Conservation (phyloP, 2,113 vertebrate species). For the Corydoras maculifer region DNA sequence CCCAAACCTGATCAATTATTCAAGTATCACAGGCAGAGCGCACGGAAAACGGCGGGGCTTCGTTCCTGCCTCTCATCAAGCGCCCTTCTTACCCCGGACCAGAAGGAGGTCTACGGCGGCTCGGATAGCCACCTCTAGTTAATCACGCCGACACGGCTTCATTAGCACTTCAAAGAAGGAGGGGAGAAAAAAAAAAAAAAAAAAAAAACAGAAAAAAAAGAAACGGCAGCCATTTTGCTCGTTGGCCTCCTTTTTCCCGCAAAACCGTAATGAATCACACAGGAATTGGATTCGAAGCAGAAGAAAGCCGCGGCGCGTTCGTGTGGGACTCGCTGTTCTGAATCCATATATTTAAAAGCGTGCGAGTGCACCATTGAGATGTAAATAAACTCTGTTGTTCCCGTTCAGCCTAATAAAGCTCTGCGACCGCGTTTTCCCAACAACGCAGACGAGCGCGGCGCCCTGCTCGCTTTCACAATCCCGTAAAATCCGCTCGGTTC, state of each 20-base stretch:
- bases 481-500: no score
- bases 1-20: slow-evolving; percentile 53
- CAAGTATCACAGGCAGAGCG: slow-evolving; percentile 17
- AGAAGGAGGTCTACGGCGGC: background rate
- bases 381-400: slow-evolving; percentile 5
- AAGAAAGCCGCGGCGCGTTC: slow-evolving; percentile 6
- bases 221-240: slow-evolving; percentile 39
- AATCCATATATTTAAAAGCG: slow-evolving; percentile 35
- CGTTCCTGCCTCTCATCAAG: background rate
- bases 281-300: slow-evolving; percentile 34
- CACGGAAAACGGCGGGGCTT: background rate
- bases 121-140: slow-evolving; percentile 39
- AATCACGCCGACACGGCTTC: slow-evolving; percentile 30
- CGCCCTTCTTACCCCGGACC: background rate
- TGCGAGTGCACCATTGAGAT: background rate
- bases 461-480: no score
- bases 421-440: background rate
- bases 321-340: slow-evolving; percentile 29
- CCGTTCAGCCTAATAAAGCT: background rate
- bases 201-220: slow-evolving; percentile 6
- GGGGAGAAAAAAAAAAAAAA: background rate
- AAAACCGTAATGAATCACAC: slow-evolving; percentile 39
- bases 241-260: slow-evolving; percentile 35
- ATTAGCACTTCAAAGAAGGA: slow-evolving; percentile 46
- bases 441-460: background rate